phyloP scores from a whole-genome alignment of 2,888 invertebrate species.

The Macrophya annulata region DNA sequence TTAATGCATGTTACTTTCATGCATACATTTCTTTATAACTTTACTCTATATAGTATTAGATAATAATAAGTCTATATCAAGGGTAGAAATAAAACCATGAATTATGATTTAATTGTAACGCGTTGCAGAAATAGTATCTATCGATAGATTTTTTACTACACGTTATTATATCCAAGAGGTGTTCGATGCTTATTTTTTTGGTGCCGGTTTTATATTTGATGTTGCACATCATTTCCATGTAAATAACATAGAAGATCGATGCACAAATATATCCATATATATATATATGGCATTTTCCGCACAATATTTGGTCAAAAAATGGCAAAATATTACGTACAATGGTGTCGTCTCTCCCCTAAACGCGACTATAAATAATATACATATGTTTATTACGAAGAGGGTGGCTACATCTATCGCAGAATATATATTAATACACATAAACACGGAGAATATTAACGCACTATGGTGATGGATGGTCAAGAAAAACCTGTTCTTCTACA shows the following conservation, averaged over 20 bases:
- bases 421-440: not conserved
- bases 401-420: conserved; percentile 1
- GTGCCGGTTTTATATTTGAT: conserved; percentile 49
- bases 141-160: not conserved
- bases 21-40: conserved; percentile 23
- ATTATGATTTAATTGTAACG: not conserved
- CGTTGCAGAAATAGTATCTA: not conserved
- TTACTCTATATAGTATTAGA: not conserved
- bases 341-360: conserved; percentile 74
- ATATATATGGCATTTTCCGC: conserved; percentile 59
- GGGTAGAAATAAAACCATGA: not conserved
- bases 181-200: conserved; percentile 63
- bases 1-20: not conserved
- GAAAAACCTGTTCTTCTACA: conserved; percentile 46
- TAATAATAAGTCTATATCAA: not conserved
- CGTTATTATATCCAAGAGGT: conserved; percentile 71
- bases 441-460: conserved; percentile 45
- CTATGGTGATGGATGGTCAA: conserved; percentile 54
- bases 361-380: not conserved
- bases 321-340: conserved; percentile 38
- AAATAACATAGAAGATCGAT: conserved; percentile 19
- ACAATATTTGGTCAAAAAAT: conserved; percentile 59
- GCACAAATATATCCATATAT: conserved; percentile 23
- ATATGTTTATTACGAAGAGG: conserved; percentile 5
- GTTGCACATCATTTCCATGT: conserved; percentile 64